Conservation (phyloP, 2,797 vertebrate species). For the Botia almorhae region DNA sequence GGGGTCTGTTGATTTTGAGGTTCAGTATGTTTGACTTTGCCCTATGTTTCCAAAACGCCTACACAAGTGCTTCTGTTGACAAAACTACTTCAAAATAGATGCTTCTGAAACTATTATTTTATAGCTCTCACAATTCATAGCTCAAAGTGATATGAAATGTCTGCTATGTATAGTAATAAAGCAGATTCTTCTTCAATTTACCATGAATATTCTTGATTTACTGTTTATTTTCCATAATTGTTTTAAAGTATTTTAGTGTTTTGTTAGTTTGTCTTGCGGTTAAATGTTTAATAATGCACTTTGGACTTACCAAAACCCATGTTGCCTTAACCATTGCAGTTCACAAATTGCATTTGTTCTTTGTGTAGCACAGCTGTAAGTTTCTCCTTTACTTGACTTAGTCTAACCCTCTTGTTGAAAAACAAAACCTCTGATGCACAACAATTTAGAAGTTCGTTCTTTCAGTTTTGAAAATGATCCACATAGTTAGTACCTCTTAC, state of each 20-base stretch:
- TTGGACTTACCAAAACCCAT: not conserved
- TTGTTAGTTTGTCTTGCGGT: not conserved
- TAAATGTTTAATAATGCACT: not conserved
- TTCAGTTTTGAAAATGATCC: not conserved
- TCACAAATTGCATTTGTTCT: too few relatives aligned
- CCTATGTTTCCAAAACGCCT: not conserved
- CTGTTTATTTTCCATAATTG: too few relatives aligned
- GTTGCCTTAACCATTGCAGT: not conserved
- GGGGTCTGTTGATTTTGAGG: too few relatives aligned
- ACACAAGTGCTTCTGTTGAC: not conserved
- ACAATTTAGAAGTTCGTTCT: not conserved
- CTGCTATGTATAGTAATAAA: not conserved
- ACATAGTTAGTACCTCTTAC: not conserved
- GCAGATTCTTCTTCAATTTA: too few relatives aligned
- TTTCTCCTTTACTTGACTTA: not conserved
- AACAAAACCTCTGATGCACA: too few relatives aligned
- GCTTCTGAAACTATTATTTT: not conserved
- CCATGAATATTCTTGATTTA: too few relatives aligned
- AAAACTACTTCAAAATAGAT: not conserved
- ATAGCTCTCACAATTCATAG: not conserved
- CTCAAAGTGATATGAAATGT: not conserved
- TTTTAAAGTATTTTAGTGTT: not conserved
- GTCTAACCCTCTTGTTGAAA: not conserved
- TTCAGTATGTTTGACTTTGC: slow-evolving; percentile 9
- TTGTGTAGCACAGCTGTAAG: too few relatives aligned